Evolutionary conservation across 2,113 vertebrate species (phyloP).

Genomic region (Triplophysa rosa): DNA sequence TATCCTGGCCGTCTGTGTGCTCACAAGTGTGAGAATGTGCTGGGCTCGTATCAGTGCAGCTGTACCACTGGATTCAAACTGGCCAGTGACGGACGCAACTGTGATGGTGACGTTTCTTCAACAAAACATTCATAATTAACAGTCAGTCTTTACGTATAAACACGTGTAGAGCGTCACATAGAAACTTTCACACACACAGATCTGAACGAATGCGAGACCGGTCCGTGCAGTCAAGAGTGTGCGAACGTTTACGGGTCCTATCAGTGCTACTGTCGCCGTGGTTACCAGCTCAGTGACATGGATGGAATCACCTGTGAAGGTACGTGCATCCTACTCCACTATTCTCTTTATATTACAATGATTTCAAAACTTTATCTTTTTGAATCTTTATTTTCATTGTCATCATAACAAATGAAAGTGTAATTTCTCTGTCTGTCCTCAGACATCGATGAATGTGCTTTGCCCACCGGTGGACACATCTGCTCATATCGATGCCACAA

Average conservation of each 20-base stretch:
- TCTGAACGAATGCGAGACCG: constrained; percentile 88
- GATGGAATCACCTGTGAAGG: constrained; percentile 95
- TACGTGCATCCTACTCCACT: constrained; percentile 58
- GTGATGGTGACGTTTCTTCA: constrained; percentile 78
- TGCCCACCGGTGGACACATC: constrained; percentile 95
- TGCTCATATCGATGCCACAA: constrained; percentile 91
- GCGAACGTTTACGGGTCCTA: constrained; percentile 96
- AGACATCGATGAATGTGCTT: constrained; percentile 97
- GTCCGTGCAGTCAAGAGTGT: constrained; percentile 93
- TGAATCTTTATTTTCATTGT: too few relatives aligned
- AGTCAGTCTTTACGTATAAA: neutral
- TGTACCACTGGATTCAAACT: constrained; percentile 91
- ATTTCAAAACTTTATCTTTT: too few relatives aligned
- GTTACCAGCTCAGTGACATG: constrained; percentile 94
- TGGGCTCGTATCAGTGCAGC: constrained; percentile 90
- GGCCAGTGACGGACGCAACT: constrained; percentile 81
- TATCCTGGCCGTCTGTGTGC: constrained; percentile 92
- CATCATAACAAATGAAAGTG: neutral
- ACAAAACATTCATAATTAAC: neutral
- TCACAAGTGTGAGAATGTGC: constrained; percentile 93
- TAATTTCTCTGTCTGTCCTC: constrained; percentile 7
- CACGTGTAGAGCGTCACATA: too few relatives aligned
- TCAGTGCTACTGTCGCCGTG: constrained; percentile 96
- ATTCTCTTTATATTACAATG: too few relatives aligned
- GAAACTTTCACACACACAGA: constrained; percentile 54